A percentile compares a stretch with the other conserved stretches of the same genome.
These are phyloP conservation scores for Lepidocyrtoides sp. DNA, from an alignment of 2,888 invertebrate species.

Conservation along the genomic window DNA sequence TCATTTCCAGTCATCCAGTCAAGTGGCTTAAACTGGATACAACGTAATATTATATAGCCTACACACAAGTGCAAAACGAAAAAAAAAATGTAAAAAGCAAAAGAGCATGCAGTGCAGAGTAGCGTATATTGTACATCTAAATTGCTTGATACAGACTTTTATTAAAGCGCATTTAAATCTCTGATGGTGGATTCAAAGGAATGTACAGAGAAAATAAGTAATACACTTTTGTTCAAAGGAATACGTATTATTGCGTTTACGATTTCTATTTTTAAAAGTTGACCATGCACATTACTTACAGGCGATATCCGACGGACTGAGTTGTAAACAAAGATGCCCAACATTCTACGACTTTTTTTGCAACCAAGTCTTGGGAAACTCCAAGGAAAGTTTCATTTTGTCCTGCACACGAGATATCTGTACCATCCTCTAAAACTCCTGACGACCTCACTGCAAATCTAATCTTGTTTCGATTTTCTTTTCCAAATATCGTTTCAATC, in stretches of 20 bases:
- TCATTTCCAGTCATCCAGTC: constrained; percentile 30
- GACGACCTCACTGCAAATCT: constrained; percentile 90
- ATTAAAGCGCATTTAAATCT: neutral
- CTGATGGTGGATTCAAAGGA: neutral
- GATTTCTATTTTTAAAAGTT: constrained; percentile 31
- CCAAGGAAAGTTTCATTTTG: constrained; percentile 94
- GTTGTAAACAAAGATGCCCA: constrained; percentile 94
- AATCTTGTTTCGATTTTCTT: constrained; percentile 67
- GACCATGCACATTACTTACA: constrained; percentile 87
- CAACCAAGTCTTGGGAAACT: constrained; percentile 88
- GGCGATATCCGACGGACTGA: constrained; percentile 93
- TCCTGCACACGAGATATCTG: constrained; percentile 93
- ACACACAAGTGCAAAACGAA: neutral
- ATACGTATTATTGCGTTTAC: neutral
- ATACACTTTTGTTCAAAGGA: neutral
- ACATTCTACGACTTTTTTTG: constrained; percentile 90
- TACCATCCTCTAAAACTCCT: constrained; percentile 93
- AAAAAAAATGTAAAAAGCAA: neutral
- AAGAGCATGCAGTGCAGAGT: neutral
- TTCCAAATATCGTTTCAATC: constrained; percentile 81
- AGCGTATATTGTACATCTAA: neutral
- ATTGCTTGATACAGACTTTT: neutral
- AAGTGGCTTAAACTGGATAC: constrained; percentile 36
- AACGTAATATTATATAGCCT: too few relatives aligned
- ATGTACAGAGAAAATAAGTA: neutral